A percentile compares a stretch with the other conserved stretches of the same genome.
Evolutionary conservation across 1,140 invertebrate species (phyloP).

Genomic region (Anastatus disparis): DNA sequence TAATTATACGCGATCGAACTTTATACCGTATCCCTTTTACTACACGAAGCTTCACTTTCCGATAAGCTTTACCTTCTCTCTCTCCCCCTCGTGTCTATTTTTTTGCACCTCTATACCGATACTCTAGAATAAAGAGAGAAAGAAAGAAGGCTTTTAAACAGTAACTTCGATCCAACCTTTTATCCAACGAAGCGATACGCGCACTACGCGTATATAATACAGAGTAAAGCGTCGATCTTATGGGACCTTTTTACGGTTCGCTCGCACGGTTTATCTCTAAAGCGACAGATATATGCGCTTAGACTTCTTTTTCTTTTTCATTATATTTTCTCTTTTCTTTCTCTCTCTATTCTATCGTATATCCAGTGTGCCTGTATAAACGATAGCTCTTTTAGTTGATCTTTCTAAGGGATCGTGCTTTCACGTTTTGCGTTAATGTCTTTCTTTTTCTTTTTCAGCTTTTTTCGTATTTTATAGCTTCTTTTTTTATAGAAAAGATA

Average conservation of each 20-base stretch:
- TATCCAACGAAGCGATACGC: neutral
- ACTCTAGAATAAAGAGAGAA: too few species aligned
- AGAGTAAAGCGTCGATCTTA: slow-evolving; percentile 11
- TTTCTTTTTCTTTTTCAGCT: neutral
- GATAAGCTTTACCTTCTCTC: slow-evolving; percentile 13
- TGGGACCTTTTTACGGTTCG: slow-evolving; percentile 21
- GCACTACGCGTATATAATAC: neutral
- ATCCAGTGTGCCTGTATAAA: neutral
- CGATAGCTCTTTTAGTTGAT: neutral
- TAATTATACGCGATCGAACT: neutral
- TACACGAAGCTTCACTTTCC: slow-evolving; percentile 1
- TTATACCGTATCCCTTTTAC: neutral
- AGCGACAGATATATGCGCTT: too few species aligned
- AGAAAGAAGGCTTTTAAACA: slow-evolving; percentile 14
- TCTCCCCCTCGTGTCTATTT: neutral
- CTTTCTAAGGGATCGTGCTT: neutral
- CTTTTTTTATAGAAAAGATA: too few species aligned
- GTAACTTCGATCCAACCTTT: slow-evolving; percentile 3
- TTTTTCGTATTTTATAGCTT: too few species aligned
- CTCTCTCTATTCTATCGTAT: neutral
- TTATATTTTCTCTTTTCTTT: neutral
- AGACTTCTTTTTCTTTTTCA: neutral
- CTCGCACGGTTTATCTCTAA: slow-evolving; percentile 5
- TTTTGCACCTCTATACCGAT: neutral
- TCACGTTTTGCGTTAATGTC: neutral